Base-by-base conservation (phyloP, 2,113 vertebrate genomes). In the Coracopsis vasa region DNA sequence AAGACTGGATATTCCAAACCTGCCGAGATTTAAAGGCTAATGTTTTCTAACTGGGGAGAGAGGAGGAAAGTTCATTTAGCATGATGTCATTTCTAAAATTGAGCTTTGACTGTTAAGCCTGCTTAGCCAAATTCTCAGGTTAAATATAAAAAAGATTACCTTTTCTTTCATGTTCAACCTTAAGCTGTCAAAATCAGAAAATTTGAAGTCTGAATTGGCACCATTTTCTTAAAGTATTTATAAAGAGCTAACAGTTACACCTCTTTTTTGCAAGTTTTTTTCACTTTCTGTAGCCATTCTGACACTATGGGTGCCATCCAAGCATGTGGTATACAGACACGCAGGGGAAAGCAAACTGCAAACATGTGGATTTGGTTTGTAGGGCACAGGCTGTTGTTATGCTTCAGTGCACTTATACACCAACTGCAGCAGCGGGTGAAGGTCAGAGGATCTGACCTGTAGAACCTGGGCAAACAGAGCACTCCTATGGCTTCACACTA, bases 121-220 rank as follows among this genome's bases (percentile, higher is more conserved):
- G 12, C 71, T 69, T 86, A 73, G 25, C 7, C 42, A 90, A 93
- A 92, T 73, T 90, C 61, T 71, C 73, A 51, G 25, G 31, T 90
- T 94, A 95, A 94, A 95, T 74, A 85, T 78, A 78, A 90, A 92
- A 93, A 45, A 62, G 21, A 66, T 80, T 75, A 28, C 19, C 4
- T 82, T 72, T 62, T 77, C 72, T 56, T 73, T 39, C 29, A 37
- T 1, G 16, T 16, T 81, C 29, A 88, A 13, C 10, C 35, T 93
- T 92, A 93, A 89, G 15, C 25, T 93, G 70, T 86, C 72, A 90
- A 95, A 90, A 58, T 73, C 28, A 89, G 39, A 88, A 86, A 79
- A 70, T 50, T 58, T 29, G 10, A 24, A 82, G 51, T 56, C 33
- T 53, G 80, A 81, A 66, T 54, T 35, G 45, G 9, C 58, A 86